A percentile compares a stretch with the other conserved stretches of the same genome.
Conservation (phyloP, 2,888 invertebrate species). For the Drosophila histrio region DNA sequence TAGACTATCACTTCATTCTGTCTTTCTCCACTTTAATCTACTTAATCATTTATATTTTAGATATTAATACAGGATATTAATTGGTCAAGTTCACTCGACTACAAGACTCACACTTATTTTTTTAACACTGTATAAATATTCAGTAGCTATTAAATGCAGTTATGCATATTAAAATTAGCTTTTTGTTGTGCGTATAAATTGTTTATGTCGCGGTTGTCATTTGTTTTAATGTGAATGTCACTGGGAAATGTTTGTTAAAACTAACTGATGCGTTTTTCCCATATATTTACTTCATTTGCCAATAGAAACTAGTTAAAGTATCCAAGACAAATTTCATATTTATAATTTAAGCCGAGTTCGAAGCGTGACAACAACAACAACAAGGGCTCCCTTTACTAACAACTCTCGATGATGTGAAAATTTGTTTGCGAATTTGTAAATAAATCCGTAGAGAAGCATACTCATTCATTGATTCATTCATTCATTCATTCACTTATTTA, state of each 20-base stretch:
- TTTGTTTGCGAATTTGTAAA: constrained; percentile 80
- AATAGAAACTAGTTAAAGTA: constrained; percentile 11
- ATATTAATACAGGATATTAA: background rate
- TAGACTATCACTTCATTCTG: background rate
- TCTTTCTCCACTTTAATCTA: too few relatives aligned
- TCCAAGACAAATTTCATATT: constrained; percentile 33
- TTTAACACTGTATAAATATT: constrained; percentile 56
- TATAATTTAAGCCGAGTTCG: constrained; percentile 13
- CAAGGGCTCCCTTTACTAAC: background rate
- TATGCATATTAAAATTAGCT: constrained; percentile 67
- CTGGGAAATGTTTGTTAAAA: constrained; percentile 50
- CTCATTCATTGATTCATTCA: constrained; percentile 49
- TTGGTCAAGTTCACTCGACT: background rate
- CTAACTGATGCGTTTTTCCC: constrained; percentile 52
- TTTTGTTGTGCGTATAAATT: constrained; percentile 58
- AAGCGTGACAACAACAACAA: background rate
- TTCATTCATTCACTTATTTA: constrained; percentile 45
- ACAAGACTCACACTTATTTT: background rate
- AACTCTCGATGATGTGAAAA: constrained; percentile 63
- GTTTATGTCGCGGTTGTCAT: constrained; percentile 55
- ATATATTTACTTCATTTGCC: background rate
- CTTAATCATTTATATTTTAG: background rate
- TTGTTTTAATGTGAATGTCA: constrained; percentile 12
- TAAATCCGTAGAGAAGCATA: constrained; percentile 52
- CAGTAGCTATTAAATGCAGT: constrained; percentile 71